Evolutionary conservation across 2,113 vertebrate genomes (phyloP), one percentile per base, ranked within the genome.

Genomic region (Corythornis vintsioides): DNA sequence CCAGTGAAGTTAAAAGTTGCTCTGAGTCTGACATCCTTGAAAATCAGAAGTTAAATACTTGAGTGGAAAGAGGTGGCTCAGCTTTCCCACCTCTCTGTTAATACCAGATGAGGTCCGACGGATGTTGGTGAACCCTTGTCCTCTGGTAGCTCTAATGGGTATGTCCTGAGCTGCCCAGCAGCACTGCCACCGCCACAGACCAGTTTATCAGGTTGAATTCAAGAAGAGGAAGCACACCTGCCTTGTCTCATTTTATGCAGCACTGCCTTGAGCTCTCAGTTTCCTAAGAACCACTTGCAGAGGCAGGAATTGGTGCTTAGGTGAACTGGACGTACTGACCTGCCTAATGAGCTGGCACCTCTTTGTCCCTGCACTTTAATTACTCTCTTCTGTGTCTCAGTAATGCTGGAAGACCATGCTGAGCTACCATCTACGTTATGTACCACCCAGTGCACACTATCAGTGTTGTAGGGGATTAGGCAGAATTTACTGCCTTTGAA

Each of bases 81-180:
- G 78, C 66, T 71, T 73, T 57, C 61, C 9, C 20, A 15, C 26
- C 40, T 19, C 33, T 19, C 28, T 42, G 18, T 31, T 31, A 40
- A 15, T 1, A 42, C 12, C 40, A 17, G 71, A 10, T 0, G 0
- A 4, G 5, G 33, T 25, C 33, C 1, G 1, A 56, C 25, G 70
- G 47, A 6, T 5, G 9, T 3, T 2, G 52, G 25, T 11, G 75
- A 81, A 3, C 7, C 22, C 55, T 57, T 0, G 0, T 6, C 33
- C n/a, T 19, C 13, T 22, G 26, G 50, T 13, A 53, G 53, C 67
- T 81, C 47, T n/a, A 26, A 3, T 3, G 69, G 21, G 45, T 13
- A 48, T 8, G 18, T 69, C 65, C 71, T 3, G 6, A 73, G 59
- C 11, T 1, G 0, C 50, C 48, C 6, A 8, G 5, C 59, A 24